A percentile compares a stretch with the other conserved stretches of the same genome.
phyloP scores from a whole-genome alignment of 2,797 vertebrate genomes.

The Hylomyscus alleni region DNA sequence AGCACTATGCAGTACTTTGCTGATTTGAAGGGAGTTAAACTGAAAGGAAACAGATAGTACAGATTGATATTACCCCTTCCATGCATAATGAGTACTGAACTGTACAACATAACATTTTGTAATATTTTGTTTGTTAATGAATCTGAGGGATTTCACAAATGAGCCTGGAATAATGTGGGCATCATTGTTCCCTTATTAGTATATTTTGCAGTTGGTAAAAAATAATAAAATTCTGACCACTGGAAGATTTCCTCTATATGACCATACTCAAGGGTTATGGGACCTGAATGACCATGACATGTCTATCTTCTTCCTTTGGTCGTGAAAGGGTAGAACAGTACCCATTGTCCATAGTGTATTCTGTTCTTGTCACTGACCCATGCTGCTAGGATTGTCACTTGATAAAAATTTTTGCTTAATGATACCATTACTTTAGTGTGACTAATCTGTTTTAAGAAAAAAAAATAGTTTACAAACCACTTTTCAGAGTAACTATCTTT shows the following conservation, averaged over 20 bases:
- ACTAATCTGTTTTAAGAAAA: neutral
- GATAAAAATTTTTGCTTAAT: neutral
- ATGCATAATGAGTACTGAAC: neutral
- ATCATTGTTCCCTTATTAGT: neutral
- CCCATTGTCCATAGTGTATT: rapidly evolving
- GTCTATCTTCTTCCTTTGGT: neutral
- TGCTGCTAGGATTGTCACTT: neutral
- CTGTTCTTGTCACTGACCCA: neutral
- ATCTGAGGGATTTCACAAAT: neutral
- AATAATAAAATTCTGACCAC: neutral
- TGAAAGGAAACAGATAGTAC: neutral
- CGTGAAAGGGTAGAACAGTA: neutral
- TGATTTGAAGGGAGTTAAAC: neutral
- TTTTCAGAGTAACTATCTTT: neutral
- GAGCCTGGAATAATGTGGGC: neutral
- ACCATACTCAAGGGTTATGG: neutral
- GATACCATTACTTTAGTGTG: neutral
- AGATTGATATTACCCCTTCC: too few relatives aligned
- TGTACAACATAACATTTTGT: neutral
- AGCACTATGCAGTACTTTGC: neutral
- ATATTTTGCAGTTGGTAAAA: neutral
- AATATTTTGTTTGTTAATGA: neutral
- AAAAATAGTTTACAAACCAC: neutral
- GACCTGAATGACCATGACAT: neutral
- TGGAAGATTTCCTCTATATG: neutral